Evolutionary conservation across 2,797 vertebrate genomes (phyloP).

Genomic region (Loris lydekkerianus): DNA sequence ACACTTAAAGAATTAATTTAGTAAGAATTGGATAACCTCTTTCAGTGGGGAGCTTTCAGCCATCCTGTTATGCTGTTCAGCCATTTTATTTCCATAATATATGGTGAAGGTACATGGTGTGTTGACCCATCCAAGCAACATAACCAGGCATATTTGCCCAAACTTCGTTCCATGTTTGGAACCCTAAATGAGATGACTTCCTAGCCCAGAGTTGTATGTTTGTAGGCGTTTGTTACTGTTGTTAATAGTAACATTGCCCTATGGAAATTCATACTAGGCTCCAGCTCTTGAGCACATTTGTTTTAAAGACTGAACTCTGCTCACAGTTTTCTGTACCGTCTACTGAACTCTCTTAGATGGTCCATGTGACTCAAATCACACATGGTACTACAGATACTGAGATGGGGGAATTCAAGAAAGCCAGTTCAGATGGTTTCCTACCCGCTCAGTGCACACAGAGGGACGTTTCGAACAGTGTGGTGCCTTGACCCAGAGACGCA

Average conservation of each 20-base stretch:
- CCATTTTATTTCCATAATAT: slow-evolving; percentile 16
- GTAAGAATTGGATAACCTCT: slow-evolving; percentile 63
- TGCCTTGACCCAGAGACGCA: slow-evolving; percentile 43
- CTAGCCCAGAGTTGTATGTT: background rate
- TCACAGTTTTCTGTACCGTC: background rate
- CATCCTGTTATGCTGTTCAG: background rate
- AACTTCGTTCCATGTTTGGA: background rate
- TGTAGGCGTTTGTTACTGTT: background rate
- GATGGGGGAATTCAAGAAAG: slow-evolving; percentile 23
- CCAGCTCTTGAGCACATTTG: background rate
- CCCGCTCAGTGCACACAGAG: background rate
- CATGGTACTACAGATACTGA: background rate
- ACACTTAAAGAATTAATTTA: slow-evolving; percentile 51
- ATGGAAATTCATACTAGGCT: background rate
- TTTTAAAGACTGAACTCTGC: slow-evolving; percentile 42
- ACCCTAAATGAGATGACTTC: background rate
- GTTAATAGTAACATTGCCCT: background rate
- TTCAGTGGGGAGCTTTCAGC: slow-evolving; percentile 48
- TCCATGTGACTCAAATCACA: slow-evolving; percentile 22
- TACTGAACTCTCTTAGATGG: background rate
- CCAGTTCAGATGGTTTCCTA: background rate
- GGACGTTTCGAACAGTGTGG: background rate
- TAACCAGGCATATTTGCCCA: background rate
- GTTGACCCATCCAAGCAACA: background rate
- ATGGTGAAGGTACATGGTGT: background rate